These are phyloP conservation scores for Salvator merianae DNA, from an alignment of 2,113 vertebrate species.

Conservation along the genomic window DNA sequence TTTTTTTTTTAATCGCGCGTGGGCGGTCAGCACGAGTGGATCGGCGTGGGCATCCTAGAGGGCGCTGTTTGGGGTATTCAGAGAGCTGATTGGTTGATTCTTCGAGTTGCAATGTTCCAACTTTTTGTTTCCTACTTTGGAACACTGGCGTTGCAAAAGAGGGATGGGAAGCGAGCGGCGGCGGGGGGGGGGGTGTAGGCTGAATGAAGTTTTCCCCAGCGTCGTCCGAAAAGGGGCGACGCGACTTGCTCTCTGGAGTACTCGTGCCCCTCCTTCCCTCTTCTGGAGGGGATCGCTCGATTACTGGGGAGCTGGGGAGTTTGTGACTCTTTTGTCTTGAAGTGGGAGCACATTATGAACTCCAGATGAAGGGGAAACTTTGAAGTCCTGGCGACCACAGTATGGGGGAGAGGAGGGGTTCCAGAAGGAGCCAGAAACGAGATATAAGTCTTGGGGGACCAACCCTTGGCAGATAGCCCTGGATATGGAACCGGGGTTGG, in stretches of 20 bases:
- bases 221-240: too few species aligned
- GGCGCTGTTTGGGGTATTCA: conserved; percentile 3
- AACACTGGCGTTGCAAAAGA: neutral
- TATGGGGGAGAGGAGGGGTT: neutral
- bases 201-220: too few species aligned
- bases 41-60: conserved; percentile 18
- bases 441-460: neutral
- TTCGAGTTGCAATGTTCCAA: neutral
- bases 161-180: neutral
- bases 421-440: neutral
- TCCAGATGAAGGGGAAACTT: conserved; percentile 15
- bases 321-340: conserved; percentile 17
- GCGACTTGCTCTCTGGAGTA: neutral
- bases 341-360: conserved; percentile 5
- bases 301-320: neutral
- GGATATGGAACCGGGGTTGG: too few species aligned
- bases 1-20: neutral
- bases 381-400: neutral
- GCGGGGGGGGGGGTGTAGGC: neutral
- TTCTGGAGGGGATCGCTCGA: neutral
- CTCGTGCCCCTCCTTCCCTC: neutral
- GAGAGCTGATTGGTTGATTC: neutral
- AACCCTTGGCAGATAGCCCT: neutral
- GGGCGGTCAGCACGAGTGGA: conserved; percentile 17
- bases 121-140: conserved; percentile 1